Conservation (phyloP, 2,113 vertebrate genomes). For the Eclectus roratus region DNA sequence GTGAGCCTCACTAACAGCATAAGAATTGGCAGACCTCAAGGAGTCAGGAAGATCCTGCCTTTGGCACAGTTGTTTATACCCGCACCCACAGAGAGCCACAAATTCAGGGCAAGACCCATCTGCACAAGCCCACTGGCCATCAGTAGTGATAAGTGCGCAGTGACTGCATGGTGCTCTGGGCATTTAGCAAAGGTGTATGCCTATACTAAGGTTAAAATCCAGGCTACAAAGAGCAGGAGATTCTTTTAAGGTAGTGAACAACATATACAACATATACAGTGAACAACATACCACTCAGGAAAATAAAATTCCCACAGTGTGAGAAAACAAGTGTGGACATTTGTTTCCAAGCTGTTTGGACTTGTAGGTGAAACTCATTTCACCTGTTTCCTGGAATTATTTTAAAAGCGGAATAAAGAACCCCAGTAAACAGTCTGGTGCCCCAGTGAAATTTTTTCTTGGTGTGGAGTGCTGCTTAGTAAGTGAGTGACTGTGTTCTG, state of each 20-base stretch:
- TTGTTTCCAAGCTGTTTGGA: neutral
- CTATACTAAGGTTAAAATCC: neutral
- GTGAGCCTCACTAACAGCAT: neutral
- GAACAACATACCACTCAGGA: neutral
- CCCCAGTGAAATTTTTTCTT: neutral
- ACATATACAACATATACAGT: neutral
- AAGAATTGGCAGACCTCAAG: neutral
- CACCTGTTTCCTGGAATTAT: neutral
- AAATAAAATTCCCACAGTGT: neutral
- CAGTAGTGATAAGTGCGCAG: rapidly evolving
- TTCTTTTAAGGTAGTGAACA: neutral
- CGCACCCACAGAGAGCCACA: neutral
- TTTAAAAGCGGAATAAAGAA: neutral
- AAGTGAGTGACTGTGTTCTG: neutral
- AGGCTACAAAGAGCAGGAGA: neutral
- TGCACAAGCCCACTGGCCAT: rapidly evolving
- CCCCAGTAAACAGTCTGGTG: neutral
- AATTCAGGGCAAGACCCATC: neutral
- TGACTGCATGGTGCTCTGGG: neutral
- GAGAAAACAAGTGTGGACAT: neutral
- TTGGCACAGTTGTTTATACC: neutral
- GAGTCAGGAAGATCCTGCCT: neutral
- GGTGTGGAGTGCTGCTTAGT: neutral
- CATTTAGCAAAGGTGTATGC: neutral
- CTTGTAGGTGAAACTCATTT: neutral